Conservation (phyloP, 2,113 vertebrate genomes). For the Odocoileus hemionus region DNA sequence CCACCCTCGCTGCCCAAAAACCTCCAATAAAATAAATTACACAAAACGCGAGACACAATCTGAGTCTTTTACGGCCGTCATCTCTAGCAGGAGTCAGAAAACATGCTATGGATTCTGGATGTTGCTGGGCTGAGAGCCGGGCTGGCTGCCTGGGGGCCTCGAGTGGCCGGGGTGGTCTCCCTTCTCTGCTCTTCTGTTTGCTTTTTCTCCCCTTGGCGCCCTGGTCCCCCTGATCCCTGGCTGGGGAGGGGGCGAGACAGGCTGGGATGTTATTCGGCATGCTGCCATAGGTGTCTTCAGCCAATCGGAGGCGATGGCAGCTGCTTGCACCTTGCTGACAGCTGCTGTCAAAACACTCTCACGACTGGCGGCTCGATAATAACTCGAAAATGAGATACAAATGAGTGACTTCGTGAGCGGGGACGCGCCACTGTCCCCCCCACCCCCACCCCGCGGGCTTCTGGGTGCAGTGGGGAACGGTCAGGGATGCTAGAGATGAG, state of each 20-base stretch:
- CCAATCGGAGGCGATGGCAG: conserved; percentile 68
- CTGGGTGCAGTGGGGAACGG: accelerated
- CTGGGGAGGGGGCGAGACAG: background rate
- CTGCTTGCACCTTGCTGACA: conserved; percentile 69
- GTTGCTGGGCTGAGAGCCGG: background rate
- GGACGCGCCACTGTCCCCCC: accelerated
- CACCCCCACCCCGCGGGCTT: background rate
- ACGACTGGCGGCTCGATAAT: conserved; percentile 56
- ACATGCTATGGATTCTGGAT: background rate
- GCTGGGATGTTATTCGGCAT: background rate
- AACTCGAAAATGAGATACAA: conserved; percentile 72
- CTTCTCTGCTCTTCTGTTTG: background rate
- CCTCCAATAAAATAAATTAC: conserved; percentile 62
- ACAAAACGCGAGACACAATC: background rate
- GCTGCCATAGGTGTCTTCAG: conserved; percentile 52
- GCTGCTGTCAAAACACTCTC: conserved; percentile 60
- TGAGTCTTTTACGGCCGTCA: background rate
- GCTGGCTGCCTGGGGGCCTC: accelerated
- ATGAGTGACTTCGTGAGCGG: conserved; percentile 34
- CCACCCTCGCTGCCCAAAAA: conserved; percentile 22
- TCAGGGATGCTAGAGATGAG: background rate
- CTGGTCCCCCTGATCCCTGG: background rate
- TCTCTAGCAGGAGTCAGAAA: background rate
- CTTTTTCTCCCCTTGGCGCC: background rate
- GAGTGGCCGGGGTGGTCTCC: background rate